A percentile compares a stretch with the other conserved stretches of the same genome.
Conservation (phyloP, 2,888 invertebrate species). For the Parasteatoda lunata region DNA sequence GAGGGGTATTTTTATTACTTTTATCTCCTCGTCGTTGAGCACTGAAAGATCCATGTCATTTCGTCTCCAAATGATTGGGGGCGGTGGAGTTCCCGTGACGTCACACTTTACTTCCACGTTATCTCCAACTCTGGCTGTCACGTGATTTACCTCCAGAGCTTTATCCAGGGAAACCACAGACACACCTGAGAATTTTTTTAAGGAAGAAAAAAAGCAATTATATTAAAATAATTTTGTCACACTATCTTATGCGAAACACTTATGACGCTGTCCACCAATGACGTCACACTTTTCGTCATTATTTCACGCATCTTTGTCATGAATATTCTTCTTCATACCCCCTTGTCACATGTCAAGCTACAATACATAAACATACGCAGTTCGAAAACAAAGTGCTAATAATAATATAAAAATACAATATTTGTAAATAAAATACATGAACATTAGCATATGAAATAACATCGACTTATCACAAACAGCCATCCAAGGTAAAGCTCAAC, state of each 20-base stretch:
- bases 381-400: too few relatives aligned
- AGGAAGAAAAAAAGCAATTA: too few relatives aligned
- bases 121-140: conserved; percentile 83
- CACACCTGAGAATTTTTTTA: conserved; percentile 77
- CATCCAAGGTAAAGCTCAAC: too few relatives aligned
- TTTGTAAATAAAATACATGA: too few relatives aligned
- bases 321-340: too few relatives aligned
- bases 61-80: conserved; percentile 83
- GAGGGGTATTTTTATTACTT: conserved; percentile 70
- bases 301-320: too few relatives aligned
- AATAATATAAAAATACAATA: too few relatives aligned
- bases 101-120: conserved; percentile 87
- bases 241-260: not conserved
- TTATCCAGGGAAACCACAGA: conserved; percentile 83
- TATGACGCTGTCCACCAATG: not conserved
- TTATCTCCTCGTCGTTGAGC: conserved; percentile 78
- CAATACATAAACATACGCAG: too few relatives aligned
- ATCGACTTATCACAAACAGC: too few relatives aligned
- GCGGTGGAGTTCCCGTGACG: conserved; percentile 81
- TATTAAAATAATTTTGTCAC: not conserved
- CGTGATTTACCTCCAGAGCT: conserved; percentile 81
- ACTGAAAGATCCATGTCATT: conserved; percentile 80
- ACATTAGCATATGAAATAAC: too few relatives aligned
- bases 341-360: too few relatives aligned
- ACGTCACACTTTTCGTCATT: not conserved